Conservation (phyloP, 2,113 vertebrate genomes). For the Hippocampus guttulatus region DNA sequence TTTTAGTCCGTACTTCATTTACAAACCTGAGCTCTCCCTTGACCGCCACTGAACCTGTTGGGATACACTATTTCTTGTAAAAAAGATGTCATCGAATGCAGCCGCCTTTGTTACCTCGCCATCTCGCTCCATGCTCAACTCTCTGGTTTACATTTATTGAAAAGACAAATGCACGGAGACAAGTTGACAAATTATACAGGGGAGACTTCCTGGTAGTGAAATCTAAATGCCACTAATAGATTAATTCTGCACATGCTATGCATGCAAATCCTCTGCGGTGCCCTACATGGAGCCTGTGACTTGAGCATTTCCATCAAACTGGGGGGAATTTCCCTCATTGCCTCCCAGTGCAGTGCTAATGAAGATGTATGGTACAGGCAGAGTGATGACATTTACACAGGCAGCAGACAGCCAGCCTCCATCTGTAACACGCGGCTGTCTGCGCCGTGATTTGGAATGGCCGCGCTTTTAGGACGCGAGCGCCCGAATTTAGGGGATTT, state of each 20-base stretch:
- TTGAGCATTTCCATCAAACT: constrained; percentile 46
- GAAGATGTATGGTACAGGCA: constrained; percentile 61
- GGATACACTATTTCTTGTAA: neutral
- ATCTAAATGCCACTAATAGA: constrained; percentile 46
- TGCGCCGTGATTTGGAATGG: constrained; percentile 37
- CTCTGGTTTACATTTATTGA: constrained; percentile 11
- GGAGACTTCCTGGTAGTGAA: constrained; percentile 21
- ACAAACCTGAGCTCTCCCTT: too few relatives aligned
- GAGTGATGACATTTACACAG: constrained; percentile 51
- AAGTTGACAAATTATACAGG: constrained; percentile 14
- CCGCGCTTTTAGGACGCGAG: constrained; percentile 29
- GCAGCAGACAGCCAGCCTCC: constrained; percentile 49
- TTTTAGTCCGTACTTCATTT: too few relatives aligned
- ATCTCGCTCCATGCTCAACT: neutral
- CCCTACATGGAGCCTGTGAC: constrained; percentile 29
- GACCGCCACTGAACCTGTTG: too few relatives aligned
- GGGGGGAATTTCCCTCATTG: constrained; percentile 47
- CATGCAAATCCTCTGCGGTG: constrained; percentile 41
- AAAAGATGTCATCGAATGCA: constrained; percentile 43
- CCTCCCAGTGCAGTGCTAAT: constrained; percentile 48
- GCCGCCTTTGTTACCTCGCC: constrained; percentile 3
- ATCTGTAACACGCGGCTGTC: constrained; percentile 46
- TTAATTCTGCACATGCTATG: constrained; percentile 46
- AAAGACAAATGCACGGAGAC: constrained; percentile 3
- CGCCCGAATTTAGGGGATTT: constrained; percentile 9